Base-by-base conservation (phyloP, 2,113 vertebrate genomes). In the Bos indicus region DNA sequence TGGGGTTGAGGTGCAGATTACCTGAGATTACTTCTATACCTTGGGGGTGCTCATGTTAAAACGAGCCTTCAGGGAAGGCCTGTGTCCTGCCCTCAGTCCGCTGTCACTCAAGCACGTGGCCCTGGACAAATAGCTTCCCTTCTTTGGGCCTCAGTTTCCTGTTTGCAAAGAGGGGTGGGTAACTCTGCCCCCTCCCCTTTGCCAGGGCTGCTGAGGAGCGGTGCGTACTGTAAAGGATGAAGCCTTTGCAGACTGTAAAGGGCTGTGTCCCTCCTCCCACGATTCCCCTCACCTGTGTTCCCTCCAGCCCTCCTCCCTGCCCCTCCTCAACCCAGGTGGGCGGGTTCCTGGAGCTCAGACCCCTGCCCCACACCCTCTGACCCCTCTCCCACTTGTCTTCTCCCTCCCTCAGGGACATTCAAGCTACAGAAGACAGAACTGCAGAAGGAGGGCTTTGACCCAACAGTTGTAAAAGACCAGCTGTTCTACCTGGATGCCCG, bases 351-450 rank as follows among this genome's bases (percentile, higher is more conserved):
- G 67, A 59, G 15, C 21, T 90, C 28, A 4, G 84, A 62, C 30
- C 13, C 40, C 46, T 60, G 40, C 81, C 83, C 74, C 15, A 4
- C 33, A 56, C 33, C 81, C 71, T 92, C 54, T 95, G 21, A 57
- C 6, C 96, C 43, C 33, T 52, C 82, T 54, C 48, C 40, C 48
- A 26, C 71, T 85, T 43, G 40, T 30, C 90, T 67, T n/a, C 2
- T 23, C 9, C 5, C 60, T 74, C 14, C 62, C 74, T 30, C 98
- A 99, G 99, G 99, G 97, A 99, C 99, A 43, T 99, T 99, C 98
- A 99, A 99, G 98, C 99, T 99, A 98, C 99, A 99, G 99, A 99
- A 99, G 99, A 98, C 97, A 13, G 99, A 99, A 4, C 98, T 99
- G 98, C 99, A 99, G 30, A 99, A 99, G 94, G 99, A 99, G 7